Conservation (phyloP, 92 coral and sea anemone species). For the Nematostella vectensis region DNA sequence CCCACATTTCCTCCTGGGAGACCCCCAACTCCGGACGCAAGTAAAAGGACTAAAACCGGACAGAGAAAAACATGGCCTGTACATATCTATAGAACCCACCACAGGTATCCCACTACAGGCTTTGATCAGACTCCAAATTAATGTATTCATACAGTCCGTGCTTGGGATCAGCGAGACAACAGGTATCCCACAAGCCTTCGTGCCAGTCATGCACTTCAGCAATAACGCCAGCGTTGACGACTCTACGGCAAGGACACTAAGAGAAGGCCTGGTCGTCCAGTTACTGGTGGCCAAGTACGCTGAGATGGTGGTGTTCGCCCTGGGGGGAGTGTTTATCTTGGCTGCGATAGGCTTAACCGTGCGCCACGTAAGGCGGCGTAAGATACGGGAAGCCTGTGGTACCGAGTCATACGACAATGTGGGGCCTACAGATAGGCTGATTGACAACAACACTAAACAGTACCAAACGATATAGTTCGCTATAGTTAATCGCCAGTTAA, state of each 20-base stretch:
- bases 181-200: constrained; percentile 37
- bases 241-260: constrained; percentile 35
- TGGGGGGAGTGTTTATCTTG: no score
- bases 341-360: no score
- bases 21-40: constrained; percentile 40
- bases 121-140: constrained; percentile 55
- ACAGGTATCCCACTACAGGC: constrained; percentile 61
- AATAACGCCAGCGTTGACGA: constrained; percentile 55
- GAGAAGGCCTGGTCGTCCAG: no score
- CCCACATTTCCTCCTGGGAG: constrained; percentile 86
- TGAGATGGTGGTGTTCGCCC: no score
- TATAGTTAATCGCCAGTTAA: no score
- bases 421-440: no score
- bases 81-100: constrained; percentile 55
- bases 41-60: constrained; percentile 58
- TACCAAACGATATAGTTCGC: no score
- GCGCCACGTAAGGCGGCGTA: no score
- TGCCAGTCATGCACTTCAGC: constrained; percentile 71
- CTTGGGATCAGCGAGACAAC: constrained; percentile 38
- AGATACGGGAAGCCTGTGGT: no score
- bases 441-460: no score
- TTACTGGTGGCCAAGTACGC: no score
- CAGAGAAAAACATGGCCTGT: constrained; percentile 49
- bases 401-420: no score
- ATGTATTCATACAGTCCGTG: constrained; percentile 47